phyloP scores from a whole-genome alignment of 2,888 invertebrate genomes.

The Alsophila aescularia region DNA sequence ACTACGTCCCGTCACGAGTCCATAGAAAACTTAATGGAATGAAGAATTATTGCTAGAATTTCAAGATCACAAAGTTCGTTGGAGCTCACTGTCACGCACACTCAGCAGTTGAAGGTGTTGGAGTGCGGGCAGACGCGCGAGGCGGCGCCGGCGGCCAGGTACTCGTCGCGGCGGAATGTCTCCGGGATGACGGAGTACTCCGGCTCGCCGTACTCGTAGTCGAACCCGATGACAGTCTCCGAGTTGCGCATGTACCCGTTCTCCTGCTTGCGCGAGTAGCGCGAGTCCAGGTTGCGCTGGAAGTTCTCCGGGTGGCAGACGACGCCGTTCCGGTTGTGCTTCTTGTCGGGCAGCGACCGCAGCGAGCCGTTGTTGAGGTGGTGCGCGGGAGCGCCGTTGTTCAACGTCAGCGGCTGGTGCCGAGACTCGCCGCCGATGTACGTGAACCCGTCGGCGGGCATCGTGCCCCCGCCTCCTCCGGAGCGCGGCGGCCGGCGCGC shows the following conservation, averaged over 20 bases:
- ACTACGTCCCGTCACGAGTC: slow-evolving; percentile 74
- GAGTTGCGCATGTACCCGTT: slow-evolving; percentile 79
- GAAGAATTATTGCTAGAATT: slow-evolving; percentile 85
- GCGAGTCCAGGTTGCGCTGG: slow-evolving; percentile 78
- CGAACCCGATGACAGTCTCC: slow-evolving; percentile 74
- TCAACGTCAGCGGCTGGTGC: slow-evolving; percentile 76
- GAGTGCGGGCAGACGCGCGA: slow-evolving; percentile 75
- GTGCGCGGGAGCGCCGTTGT: slow-evolving; percentile 80
- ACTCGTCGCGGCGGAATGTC: slow-evolving; percentile 67
- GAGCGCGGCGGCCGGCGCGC: slow-evolving; percentile 79
- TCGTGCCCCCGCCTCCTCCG: slow-evolving; percentile 85
- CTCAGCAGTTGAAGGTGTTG: slow-evolving; percentile 84
- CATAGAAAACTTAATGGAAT: slow-evolving; percentile 81
- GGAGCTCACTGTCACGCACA: slow-evolving; percentile 52
- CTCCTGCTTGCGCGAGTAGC: slow-evolving; percentile 81
- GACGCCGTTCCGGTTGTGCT: slow-evolving; percentile 75
- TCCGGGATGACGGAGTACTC: slow-evolving; percentile 82
- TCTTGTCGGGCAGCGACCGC: slow-evolving; percentile 78
- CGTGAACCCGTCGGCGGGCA: slow-evolving; percentile 90
- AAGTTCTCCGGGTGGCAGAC: slow-evolving; percentile 80
- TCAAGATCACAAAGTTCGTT: slow-evolving; percentile 81
- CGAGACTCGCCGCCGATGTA: slow-evolving; percentile 89
- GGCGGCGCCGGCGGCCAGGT: slow-evolving; percentile 55
- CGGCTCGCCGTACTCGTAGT: slow-evolving; percentile 72
- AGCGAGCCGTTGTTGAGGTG: slow-evolving; percentile 81